phyloP scores from a whole-genome alignment of 2,797 vertebrate species.

The Rhabdomys pumilio region DNA sequence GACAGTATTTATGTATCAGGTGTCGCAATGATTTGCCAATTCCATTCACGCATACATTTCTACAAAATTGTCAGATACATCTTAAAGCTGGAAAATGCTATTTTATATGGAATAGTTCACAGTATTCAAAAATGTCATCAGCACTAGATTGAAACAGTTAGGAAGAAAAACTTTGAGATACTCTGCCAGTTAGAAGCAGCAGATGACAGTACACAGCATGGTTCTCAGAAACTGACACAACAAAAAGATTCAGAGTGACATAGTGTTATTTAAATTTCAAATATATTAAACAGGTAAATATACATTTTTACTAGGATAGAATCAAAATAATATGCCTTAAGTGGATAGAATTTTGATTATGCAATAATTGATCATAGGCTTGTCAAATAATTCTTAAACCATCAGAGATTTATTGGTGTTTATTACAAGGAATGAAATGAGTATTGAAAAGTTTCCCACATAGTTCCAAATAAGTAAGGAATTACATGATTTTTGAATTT shows the following conservation, averaged over 20 bases:
- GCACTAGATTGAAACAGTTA: neutral
- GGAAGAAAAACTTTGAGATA: neutral
- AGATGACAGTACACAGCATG: neutral
- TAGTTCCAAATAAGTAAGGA: neutral
- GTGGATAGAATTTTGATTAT: neutral
- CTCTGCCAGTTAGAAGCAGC: neutral
- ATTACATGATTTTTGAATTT: neutral
- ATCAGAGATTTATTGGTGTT: neutral
- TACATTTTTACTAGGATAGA: neutral
- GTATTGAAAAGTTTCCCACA: neutral
- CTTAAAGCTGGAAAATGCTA: neutral
- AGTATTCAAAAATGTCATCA: neutral
- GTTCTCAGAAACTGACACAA: neutral
- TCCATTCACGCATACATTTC: neutral
- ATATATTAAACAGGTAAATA: neutral
- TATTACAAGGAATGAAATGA: neutral
- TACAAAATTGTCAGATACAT: neutral
- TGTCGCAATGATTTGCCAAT: neutral
- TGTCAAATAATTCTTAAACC: neutral
- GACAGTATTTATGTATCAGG: neutral
- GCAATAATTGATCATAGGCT: neutral
- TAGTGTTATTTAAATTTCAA: slow-evolving; percentile 25
- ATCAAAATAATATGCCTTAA: neutral
- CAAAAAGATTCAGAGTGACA: neutral
- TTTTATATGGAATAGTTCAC: neutral